Evolutionary conservation across 2,113 vertebrate species (phyloP).

Genomic region (Myotis lucifugus): DNA sequence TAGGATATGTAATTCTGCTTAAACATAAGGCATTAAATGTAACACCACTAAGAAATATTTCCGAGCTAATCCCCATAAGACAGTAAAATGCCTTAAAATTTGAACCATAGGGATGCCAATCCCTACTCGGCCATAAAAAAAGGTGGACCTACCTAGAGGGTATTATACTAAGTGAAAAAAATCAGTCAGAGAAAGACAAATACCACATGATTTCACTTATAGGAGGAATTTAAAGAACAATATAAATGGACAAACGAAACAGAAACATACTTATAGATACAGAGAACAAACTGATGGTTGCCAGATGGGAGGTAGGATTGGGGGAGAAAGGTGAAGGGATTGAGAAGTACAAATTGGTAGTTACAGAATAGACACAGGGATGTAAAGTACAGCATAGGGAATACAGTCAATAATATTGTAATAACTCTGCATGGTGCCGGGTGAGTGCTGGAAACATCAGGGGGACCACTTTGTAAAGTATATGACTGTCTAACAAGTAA

Average conservation of each 20-base stretch:
- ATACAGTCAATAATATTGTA: background rate
- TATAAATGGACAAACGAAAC: background rate
- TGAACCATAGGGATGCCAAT: background rate
- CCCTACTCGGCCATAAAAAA: background rate
- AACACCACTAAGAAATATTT: constrained; percentile 44
- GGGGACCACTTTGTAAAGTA: background rate
- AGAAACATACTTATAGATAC: background rate
- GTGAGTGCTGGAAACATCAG: background rate
- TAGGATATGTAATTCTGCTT: constrained; percentile 27
- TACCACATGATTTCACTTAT: background rate
- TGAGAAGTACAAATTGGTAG: background rate
- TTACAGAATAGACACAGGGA: background rate
- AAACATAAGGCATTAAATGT: background rate
- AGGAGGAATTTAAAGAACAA: background rate
- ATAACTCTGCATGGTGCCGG: background rate
- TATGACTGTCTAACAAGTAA: background rate
- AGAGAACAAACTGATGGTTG: background rate
- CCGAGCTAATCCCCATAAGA: constrained; percentile 3
- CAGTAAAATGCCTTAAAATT: constrained; percentile 34
- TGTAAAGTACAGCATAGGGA: background rate
- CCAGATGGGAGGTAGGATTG: background rate
- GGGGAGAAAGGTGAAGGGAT: background rate
- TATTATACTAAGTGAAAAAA: background rate
- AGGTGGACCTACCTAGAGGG: background rate
- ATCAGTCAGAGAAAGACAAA: background rate